These are phyloP conservation scores for Micromussa lordhowensis DNA, from an alignment of 92 coral and sea anemone genomes.

Conservation along the genomic window DNA sequence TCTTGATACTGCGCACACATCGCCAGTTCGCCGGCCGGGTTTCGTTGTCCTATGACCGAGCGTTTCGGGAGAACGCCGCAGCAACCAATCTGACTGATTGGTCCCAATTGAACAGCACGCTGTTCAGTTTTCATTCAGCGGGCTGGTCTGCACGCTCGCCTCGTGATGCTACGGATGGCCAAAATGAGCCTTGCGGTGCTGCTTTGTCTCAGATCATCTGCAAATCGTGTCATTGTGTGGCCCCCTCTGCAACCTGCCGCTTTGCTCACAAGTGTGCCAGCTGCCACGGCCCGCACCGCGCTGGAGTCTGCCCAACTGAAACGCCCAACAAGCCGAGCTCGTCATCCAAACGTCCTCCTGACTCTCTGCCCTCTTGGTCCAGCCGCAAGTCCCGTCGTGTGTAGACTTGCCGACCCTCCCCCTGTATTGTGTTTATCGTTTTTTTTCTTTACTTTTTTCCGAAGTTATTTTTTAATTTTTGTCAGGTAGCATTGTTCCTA, in stretches of 20 bases:
- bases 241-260: slow-evolving; percentile 19
- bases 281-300: background rate
- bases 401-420: too few species aligned
- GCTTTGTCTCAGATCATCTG: background rate
- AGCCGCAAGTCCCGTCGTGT: background rate
- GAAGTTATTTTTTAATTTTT: too few species aligned
- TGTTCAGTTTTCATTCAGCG: background rate
- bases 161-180: background rate
- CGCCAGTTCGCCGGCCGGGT: slow-evolving; percentile 15
- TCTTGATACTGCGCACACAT: slow-evolving; percentile 16
- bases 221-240: slow-evolving; percentile 16
- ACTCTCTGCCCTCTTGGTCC: background rate
- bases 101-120: slow-evolving; percentile 6
- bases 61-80: slow-evolving; percentile 40
- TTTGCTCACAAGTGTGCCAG: background rate
- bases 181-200: background rate
- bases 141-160: background rate
- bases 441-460: too few species aligned
- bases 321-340: background rate
- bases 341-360: background rate
- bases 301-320: too few species aligned
- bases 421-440: too few species aligned
- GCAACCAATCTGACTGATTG: slow-evolving; percentile 24
- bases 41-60: slow-evolving; percentile 37
- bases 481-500: too few species aligned